A percentile compares a stretch with the other conserved stretches of the same genome.
Evolutionary conservation across 2,797 vertebrate species (phyloP).

Genomic region (Bovichtus diacanthus): DNA sequence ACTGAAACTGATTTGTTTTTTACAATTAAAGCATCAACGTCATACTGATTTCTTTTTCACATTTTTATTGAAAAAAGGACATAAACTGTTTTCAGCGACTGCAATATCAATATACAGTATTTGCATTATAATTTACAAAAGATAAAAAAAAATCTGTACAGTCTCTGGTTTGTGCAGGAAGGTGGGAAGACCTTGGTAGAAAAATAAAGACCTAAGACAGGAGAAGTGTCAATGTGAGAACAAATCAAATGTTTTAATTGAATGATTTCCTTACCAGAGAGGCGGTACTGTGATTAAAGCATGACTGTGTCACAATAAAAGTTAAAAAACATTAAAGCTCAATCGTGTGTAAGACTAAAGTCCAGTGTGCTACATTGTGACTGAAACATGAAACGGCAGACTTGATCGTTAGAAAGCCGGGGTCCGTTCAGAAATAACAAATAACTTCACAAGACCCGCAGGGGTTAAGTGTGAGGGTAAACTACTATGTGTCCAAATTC

Average conservation of each 20-base stretch:
- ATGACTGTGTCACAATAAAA: slow-evolving; percentile 41
- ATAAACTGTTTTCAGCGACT: slow-evolving; percentile 85
- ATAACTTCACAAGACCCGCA: slow-evolving; percentile 59
- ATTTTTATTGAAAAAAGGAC: slow-evolving; percentile 93
- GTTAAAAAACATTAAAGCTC: slow-evolving; percentile 22
- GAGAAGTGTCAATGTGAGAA: slow-evolving; percentile 72
- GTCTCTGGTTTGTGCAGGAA: slow-evolving; percentile 92
- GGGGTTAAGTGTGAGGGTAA: slow-evolving; percentile 24
- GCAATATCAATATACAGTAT: slow-evolving; percentile 74
- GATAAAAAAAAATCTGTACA: slow-evolving; percentile 90
- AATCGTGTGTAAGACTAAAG: slow-evolving; percentile 61
- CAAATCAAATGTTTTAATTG: slow-evolving; percentile 37
- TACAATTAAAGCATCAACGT: slow-evolving; percentile 46
- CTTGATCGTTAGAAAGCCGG: slow-evolving; percentile 41
- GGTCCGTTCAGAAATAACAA: slow-evolving; percentile 60
- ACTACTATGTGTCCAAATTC: slow-evolving; percentile 39
- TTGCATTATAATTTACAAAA: slow-evolving; percentile 87
- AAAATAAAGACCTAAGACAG: slow-evolving; percentile 86
- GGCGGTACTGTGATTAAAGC: slow-evolving; percentile 36
- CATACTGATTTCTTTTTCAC: slow-evolving; percentile 37
- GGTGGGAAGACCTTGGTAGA: slow-evolving; percentile 92
- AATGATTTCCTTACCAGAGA: slow-evolving; percentile 41
- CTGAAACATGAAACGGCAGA: slow-evolving; percentile 29
- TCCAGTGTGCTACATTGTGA: slow-evolving; percentile 31
- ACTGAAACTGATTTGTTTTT: background rate